Conservation (phyloP, 2,888 invertebrate species). For the Orchestes rusci region DNA sequence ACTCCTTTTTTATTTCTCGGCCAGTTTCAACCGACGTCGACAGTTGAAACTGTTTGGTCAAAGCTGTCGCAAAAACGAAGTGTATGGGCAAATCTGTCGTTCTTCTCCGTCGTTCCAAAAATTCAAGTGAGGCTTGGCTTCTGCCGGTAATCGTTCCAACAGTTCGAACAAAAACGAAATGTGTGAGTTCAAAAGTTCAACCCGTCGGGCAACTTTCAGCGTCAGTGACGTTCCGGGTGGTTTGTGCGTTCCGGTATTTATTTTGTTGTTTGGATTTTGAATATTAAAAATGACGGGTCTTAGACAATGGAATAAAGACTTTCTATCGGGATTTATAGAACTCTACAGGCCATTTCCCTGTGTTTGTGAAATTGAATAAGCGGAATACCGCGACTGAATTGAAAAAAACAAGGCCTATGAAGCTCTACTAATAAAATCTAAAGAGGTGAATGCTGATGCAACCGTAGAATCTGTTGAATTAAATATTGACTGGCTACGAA, state of each 20-base stretch:
- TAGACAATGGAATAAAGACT: background rate
- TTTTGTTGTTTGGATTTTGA: background rate
- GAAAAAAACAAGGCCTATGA: background rate
- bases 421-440: background rate
- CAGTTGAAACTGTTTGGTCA: background rate
- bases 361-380: background rate
- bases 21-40: background rate
- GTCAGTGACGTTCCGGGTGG: background rate
- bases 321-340: background rate
- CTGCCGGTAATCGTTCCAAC: background rate
- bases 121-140: background rate
- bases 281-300: background rate
- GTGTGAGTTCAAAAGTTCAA: background rate
- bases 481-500: no score
- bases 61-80: background rate
- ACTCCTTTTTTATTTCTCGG: background rate
- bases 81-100: background rate
- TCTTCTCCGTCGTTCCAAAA: background rate
- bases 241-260: background rate
- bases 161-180: background rate
- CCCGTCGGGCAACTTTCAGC: background rate
- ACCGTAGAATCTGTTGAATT: background rate
- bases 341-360: background rate
- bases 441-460: background rate
- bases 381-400: background rate